phyloP scores from a whole-genome alignment of 1,140 invertebrate species.

The Drosophila aff. region DNA sequence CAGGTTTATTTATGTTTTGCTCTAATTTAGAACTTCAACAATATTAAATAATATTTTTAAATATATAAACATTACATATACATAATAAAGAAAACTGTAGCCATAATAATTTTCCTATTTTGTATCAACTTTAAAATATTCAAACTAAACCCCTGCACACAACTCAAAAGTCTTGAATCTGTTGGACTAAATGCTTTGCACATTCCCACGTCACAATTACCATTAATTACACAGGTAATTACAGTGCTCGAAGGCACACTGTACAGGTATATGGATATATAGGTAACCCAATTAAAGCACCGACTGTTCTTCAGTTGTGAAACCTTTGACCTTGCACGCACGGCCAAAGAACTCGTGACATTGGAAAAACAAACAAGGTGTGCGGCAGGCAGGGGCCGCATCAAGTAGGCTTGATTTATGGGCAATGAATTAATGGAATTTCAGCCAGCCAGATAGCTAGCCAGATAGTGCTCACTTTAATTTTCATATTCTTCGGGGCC shows the following conservation, averaged over 20 bases:
- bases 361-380: background rate
- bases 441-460: background rate
- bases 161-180: background rate
- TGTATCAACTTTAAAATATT: background rate
- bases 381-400: background rate
- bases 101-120: background rate
- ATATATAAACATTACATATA: background rate
- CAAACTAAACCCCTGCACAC: background rate
- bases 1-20: background rate
- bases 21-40: background rate
- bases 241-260: background rate
- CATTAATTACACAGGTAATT: conserved; percentile 11
- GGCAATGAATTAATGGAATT: conserved; percentile 12
- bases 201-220: conserved; percentile 7
- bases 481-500: conserved; percentile 23
- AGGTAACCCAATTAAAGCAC: conserved; percentile 17
- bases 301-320: background rate
- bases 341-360: conserved; percentile 11
- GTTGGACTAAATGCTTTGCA: background rate
- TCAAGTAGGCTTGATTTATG: conserved; percentile 29
- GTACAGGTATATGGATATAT: background rate
- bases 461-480: conserved; percentile 13
- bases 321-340: conserved; percentile 37
- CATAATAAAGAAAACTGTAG: too few relatives aligned
- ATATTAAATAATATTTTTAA: background rate